phyloP scores from a whole-genome alignment of 2,888 invertebrate species.

The Hofmannophila pseudospretella region DNA sequence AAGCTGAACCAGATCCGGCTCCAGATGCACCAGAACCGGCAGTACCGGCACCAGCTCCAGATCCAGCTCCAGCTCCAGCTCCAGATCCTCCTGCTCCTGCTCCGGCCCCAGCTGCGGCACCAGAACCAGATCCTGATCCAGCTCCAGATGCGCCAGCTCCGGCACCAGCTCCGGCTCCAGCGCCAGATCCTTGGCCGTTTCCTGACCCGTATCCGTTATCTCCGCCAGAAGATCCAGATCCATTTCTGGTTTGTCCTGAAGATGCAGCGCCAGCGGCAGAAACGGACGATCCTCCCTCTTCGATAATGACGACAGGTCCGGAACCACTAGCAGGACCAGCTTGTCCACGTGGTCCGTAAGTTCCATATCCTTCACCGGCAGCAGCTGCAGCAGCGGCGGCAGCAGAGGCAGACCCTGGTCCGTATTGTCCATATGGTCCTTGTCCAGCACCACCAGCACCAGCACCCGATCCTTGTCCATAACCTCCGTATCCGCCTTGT shows the following conservation, averaged over 20 bases:
- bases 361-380: constrained; percentile 2
- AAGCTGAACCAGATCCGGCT: constrained; percentile 6
- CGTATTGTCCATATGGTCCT: too few species aligned
- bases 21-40: neutral
- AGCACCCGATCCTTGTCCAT: constrained; percentile 1
- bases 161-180: neutral
- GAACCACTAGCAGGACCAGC: neutral
- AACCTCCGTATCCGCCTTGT: too few species aligned
- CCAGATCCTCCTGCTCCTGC: constrained; percentile 10
- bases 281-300: neutral
- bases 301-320: neutral
- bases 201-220: neutral
- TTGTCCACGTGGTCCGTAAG: neutral
- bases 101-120: constrained; percentile 2
- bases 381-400: constrained; percentile 3
- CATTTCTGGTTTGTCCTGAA: neutral
- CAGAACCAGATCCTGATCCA: constrained; percentile 2
- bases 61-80: neutral
- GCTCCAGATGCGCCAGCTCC: neutral
- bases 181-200: constrained; percentile 3
- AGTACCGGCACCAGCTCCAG: neutral
- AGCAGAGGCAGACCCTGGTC: constrained; percentile 1
- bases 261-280: constrained; percentile 4
- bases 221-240: constrained; percentile 2
- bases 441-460: neutral